A percentile compares a stretch with the other conserved stretches of the same genome.
Evolutionary conservation across 2,888 invertebrate genomes (phyloP).

Genomic region (Acanthacorydalis orientalis): DNA sequence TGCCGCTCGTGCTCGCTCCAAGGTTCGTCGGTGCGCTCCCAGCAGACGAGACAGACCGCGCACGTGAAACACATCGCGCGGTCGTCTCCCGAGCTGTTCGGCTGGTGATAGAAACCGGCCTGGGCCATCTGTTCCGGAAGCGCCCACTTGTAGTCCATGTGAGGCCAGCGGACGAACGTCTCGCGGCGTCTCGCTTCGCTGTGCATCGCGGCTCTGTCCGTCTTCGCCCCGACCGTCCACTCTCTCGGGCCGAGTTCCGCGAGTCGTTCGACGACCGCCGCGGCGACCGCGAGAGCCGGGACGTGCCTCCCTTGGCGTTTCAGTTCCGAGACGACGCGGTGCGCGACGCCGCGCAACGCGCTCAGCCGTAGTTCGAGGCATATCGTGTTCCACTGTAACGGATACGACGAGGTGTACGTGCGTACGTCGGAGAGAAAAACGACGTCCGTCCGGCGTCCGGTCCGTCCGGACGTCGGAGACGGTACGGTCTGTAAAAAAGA

Average conservation of each 20-base stretch:
- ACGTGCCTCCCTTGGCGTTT: constrained; percentile 67
- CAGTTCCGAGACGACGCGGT: constrained; percentile 64
- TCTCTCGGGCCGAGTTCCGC: constrained; percentile 52
- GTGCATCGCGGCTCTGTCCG: constrained; percentile 58
- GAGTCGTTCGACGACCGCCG: constrained; percentile 74
- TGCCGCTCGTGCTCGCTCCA: constrained; percentile 95
- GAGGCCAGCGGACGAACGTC: constrained; percentile 50
- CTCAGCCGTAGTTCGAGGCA: constrained; percentile 66
- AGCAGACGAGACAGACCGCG: constrained; percentile 84
- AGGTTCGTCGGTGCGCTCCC: constrained; percentile 94
- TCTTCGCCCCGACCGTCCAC: constrained; percentile 26
- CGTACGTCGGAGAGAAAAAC: too few species aligned
- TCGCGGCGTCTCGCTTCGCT: constrained; percentile 80
- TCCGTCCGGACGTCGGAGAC: background rate
- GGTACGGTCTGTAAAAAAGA: background rate
- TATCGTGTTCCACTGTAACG: constrained; percentile 73
- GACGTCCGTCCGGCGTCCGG: too few species aligned
- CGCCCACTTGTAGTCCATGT: constrained; percentile 56
- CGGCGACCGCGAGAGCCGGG: constrained; percentile 75
- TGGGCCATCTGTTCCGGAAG: constrained; percentile 92
- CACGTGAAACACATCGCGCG: constrained; percentile 94
- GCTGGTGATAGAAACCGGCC: constrained; percentile 92
- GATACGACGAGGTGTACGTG: background rate
- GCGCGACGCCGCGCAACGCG: constrained; percentile 61
- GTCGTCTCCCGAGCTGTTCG: constrained; percentile 77